Base-by-base conservation (phyloP, 1,140 invertebrate species). In the Drosophila azteca region DNA sequence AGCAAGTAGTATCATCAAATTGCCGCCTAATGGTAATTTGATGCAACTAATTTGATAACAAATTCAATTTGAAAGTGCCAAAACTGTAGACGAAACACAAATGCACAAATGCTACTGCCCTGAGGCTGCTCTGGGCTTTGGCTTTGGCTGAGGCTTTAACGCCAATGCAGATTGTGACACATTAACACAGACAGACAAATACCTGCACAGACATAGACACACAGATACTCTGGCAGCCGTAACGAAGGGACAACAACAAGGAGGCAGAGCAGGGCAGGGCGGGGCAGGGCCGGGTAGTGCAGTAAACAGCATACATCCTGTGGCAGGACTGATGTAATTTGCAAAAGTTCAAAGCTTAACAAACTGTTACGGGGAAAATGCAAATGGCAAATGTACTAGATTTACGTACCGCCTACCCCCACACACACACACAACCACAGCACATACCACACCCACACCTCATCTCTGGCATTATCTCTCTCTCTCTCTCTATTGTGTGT, bases 301-400 rank as follows among this genome's bases (percentile, higher is more conserved):
- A 61, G 76, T 77, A 66, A 77, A 80, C 54, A 71, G 74, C 52
- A 78, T 41, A 64, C 64, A 85, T 85, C 82, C 82, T 80, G 74
- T 82, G 78, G 78, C 78, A 82, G 82, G 66, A 82, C 74, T 85
- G 78, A 61, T 85, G 82, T 85, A 85, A 85, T 82, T 87, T 87
- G 78, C 82, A 82, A 87, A 82, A 87, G 83, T 88, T 88, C 83
- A 88, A 79, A 88, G 83, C 78, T 88, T 88, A 88, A 83, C 83
- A 88, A 88, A 88, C 83, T 88, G 66, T 75, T 71, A 66, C 63
- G 78, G 78, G 66, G 64, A 58, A 85, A 82, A 82, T 85, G 82
- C 78, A 87, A 85, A 85, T 87, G 74, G 54, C 74, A 75, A 87
- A 71, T 84, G 78, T 62, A 65, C 78, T 61, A 63, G 63, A 54